Base-by-base conservation (phyloP, 2,797 vertebrate genomes). In the Lophotriccus pileatus region DNA sequence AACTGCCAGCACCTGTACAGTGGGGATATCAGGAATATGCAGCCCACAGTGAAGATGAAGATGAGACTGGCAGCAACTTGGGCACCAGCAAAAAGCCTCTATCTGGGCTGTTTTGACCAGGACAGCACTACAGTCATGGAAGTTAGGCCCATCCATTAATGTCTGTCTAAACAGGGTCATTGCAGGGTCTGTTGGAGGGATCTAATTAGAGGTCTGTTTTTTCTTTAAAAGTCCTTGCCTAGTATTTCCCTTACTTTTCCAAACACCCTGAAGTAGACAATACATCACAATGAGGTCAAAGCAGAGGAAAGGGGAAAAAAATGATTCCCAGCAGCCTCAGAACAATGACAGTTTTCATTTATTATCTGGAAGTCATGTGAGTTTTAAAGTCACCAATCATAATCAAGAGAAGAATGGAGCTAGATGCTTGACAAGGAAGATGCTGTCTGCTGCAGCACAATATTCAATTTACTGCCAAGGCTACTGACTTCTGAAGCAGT, bases 271-370 rank as follows among this genome's bases (percentile, higher is more conserved):
- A 95, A 97, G 89, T 90, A 97, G 95, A 96, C 78, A 93, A 96
- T 96, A 97, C 87, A 97, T 97, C 96, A 97, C 94, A 90, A 89
- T 37, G 91, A 97, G 95, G 97, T 97, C 96, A 97, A 97, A 97
- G 89, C 28, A 7, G 87, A 97, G 90, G 70, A 85, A 92, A 85
- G 46, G 16, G 43, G 10, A 53, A 76, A 62, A 84, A 86, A 94
- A 82, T 46, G 30, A 87, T 88, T 84, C 73, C 68, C 70, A 69
- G 75, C 75, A 92, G 58, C 60, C 53, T 53, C 84, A 90, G 84
- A 91, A 87, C 82, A 95, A 84, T 62, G 95, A 94, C 89, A 96
- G 75, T 96, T 96, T 97, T 95, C 96, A 97, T 97, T 96, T 95
- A 95, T 97, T 96, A 95, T 92, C 89, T 70, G 46, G 37, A 70